Conservation (phyloP, 2,888 invertebrate species). For the Drosophila limbata region DNA sequence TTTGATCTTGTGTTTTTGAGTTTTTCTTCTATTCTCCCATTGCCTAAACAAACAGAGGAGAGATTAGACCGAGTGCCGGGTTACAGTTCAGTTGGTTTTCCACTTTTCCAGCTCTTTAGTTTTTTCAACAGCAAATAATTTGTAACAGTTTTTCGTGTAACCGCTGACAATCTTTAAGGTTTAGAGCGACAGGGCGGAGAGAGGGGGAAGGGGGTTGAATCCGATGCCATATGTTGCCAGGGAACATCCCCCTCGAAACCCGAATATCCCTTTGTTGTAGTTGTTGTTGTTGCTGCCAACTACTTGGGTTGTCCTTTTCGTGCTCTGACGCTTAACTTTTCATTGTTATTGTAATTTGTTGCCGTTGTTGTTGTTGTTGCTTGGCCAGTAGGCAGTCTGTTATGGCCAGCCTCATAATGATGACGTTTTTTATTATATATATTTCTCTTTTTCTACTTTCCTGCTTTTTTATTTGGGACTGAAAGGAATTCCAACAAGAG, state of each 20-base stretch:
- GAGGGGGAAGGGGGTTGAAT: conserved; percentile 12
- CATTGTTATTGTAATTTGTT: conserved; percentile 78
- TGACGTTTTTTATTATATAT: conserved; percentile 53
- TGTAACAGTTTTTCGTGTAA: conserved; percentile 46
- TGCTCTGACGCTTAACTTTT: conserved; percentile 74
- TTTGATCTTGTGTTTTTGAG: conserved; percentile 63
- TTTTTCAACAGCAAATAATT: conserved; percentile 43
- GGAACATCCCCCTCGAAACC: conserved; percentile 17
- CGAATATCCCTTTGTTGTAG: conserved; percentile 24
- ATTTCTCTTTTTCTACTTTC: conserved; percentile 9
- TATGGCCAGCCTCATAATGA: conserved; percentile 59
- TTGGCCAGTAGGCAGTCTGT: conserved; percentile 23
- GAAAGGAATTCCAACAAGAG: conserved; percentile 32
- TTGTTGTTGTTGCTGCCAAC: conserved; percentile 43
- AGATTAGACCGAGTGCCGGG: conserved; percentile 58
- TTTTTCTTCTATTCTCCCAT: conserved; percentile 11
- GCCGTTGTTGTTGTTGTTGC: conserved; percentile 21
- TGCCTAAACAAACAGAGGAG: conserved; percentile 71
- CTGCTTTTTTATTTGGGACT: conserved; percentile 21
- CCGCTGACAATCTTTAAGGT: conserved; percentile 63
- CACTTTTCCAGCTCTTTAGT: conserved; percentile 7
- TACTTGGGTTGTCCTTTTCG: conserved; percentile 70
- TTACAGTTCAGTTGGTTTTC: conserved; percentile 44
- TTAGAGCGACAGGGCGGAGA: background rate
- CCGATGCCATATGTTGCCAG: conserved; percentile 69